These are phyloP conservation scores for Pogoniulus pusillus DNA, from an alignment of 2,797 vertebrate genomes.

Conservation along the genomic window DNA sequence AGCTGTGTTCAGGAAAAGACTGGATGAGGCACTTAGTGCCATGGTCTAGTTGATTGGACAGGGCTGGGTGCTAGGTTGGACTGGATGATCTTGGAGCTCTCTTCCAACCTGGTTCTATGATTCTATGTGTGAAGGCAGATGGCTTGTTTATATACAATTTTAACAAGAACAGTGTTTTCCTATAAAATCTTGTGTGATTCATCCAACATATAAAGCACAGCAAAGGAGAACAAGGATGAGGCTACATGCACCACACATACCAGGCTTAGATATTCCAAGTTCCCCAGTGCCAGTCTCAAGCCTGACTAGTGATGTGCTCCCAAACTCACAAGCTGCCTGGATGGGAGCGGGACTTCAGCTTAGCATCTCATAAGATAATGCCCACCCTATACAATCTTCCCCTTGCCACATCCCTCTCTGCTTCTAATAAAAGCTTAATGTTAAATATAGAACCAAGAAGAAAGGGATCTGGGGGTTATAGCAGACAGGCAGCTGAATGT, in stretches of 20 bases:
- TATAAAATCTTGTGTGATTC: slow-evolving; percentile 40
- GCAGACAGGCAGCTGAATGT: too few species aligned
- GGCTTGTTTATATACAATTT: slow-evolving; percentile 29
- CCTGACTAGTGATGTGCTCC: neutral
- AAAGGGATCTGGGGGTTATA: neutral
- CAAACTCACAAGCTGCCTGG: neutral
- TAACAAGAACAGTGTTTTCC: slow-evolving; percentile 34
- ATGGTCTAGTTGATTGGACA: too few species aligned
- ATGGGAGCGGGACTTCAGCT: neutral
- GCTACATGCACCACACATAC: neutral
- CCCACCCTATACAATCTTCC: neutral
- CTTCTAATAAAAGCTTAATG: neutral
- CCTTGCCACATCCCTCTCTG: neutral
- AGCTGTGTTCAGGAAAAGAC: too few species aligned
- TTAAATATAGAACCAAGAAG: neutral
- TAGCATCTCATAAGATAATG: too few species aligned
- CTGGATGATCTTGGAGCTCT: too few species aligned
- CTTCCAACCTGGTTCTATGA: too few species aligned
- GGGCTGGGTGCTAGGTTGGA: too few species aligned
- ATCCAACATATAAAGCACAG: slow-evolving; percentile 23
- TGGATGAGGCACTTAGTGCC: too few species aligned
- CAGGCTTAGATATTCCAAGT: neutral
- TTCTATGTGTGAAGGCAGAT: slow-evolving; percentile 2
- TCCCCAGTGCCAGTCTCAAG: neutral
- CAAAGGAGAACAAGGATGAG: neutral